Base-by-base conservation (phyloP, 2,113 vertebrate genomes). In the Argyrosomus japonicus region DNA sequence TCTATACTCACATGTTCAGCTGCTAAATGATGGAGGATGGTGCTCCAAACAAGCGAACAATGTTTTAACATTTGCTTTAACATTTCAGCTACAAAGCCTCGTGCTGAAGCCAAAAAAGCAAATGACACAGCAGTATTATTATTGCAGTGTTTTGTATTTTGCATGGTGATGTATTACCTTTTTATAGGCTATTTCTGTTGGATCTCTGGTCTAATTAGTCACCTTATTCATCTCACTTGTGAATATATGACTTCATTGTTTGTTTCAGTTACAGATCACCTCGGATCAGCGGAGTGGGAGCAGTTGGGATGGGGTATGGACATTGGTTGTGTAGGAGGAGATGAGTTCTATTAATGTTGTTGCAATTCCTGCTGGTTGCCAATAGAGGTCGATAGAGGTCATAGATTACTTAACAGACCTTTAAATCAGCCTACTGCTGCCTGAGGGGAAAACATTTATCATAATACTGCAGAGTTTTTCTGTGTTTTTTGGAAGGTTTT, bases 131-230 rank as follows among this genome's bases (percentile, higher is more conserved):
- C 91, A 88, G 73, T 60, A 87, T 77, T 87, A 76, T 82, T 83
- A 84, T 68, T 90, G 68, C 82, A 82, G 68, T 63, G 79, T 84
- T 91, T 83, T 85, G 67, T 79, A 79, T 83, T 85, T 90, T 83
- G 77, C 76, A 61, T 75, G 5, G 48, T 92, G 89, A 93, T 92
- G 57, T 83, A 93, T 93, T 88, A 84, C 85, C 82, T 89, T 68
- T 89, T 82, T 68, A 85, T 47, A 36, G 72, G 40, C 68, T 45
- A 80, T 86, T 91, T 91, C 79, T 88, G 88, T 69, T 87, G 64
- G 82, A 87, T 81, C 69, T 92, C 90, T 18, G 43, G 58, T 89
- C 60, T 89, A 92, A 91, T 93, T 92, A 90, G 72, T 75, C 23
- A 62, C 69, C 76, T 77, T 89, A 91, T 92, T 90, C 80, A 89